phyloP scores from a whole-genome alignment of 2,113 vertebrate genomes.

The Alaudala cheleensis region DNA sequence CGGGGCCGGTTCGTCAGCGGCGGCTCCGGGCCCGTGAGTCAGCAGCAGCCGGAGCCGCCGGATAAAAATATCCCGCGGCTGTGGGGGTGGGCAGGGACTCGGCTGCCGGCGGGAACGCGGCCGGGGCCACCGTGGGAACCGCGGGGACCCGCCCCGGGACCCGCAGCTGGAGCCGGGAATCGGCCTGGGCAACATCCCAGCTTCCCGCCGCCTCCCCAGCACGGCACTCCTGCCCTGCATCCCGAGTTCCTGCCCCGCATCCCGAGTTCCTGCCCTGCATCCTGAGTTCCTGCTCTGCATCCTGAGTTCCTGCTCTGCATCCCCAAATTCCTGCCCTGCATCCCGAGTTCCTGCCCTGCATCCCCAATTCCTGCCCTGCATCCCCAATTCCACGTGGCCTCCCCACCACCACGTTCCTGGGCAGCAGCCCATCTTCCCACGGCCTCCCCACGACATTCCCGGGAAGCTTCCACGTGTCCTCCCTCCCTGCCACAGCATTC shows the following conservation, averaged over 20 bases:
- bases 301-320: background rate
- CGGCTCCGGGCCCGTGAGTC: background rate
- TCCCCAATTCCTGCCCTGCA: too few species aligned
- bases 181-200: fast-evolving
- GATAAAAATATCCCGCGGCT: background rate
- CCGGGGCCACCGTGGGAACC: background rate
- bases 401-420: background rate
- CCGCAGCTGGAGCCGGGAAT: background rate
- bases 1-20: background rate
- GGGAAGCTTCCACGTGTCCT: background rate
- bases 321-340: fast-evolving
- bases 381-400: background rate
- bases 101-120: background rate
- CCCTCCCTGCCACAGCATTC: background rate
- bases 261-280: background rate
- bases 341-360: background rate
- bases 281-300: background rate
- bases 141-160: background rate
- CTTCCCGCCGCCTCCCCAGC: too few species aligned
- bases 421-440: background rate
- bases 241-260: background rate
- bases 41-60: background rate
- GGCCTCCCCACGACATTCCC: background rate
- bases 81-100: background rate
- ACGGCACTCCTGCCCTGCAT: background rate